Conservation (phyloP, 2,113 vertebrate species). For the Chelonoidis abingdonii region DNA sequence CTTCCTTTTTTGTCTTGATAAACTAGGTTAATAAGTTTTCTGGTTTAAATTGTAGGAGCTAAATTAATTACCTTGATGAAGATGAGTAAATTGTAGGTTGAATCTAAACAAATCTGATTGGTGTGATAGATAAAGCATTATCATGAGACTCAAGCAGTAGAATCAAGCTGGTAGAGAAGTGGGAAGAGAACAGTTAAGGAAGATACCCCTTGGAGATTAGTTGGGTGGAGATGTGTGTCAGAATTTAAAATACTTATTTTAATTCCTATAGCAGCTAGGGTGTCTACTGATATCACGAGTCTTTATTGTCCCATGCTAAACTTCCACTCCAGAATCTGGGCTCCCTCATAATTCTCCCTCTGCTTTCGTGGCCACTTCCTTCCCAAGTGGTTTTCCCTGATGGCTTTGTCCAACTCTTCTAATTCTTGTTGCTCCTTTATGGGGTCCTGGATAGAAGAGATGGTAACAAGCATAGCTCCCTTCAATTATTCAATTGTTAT, state of each 20-base stretch:
- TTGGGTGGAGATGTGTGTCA: not conserved
- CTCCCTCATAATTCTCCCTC: not conserved
- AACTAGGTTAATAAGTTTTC: not conserved
- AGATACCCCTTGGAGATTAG: not conserved
- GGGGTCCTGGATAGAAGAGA: not conserved
- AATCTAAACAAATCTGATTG: not conserved
- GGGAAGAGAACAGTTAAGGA: not conserved
- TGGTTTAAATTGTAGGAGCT: not conserved
- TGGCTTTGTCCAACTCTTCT: not conserved
- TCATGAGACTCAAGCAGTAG: not conserved
- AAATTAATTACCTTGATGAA: not conserved
- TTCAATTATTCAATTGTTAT: not conserved
- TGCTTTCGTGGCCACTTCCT: not conserved
- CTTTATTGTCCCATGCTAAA: not conserved
- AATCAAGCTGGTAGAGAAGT: not conserved
- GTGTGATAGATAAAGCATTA: not conserved
- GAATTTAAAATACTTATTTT: not conserved
- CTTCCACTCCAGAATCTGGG: not conserved
- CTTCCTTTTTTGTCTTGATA: not conserved
- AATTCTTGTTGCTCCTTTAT: not conserved
- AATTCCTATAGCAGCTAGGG: not conserved
- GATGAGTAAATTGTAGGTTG: not conserved
- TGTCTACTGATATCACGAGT: not conserved
- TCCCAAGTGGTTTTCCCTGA: not conserved
- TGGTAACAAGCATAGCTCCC: not conserved